Base-by-base conservation (phyloP, 2,113 vertebrate species). In the Maccullochella peelii region DNA sequence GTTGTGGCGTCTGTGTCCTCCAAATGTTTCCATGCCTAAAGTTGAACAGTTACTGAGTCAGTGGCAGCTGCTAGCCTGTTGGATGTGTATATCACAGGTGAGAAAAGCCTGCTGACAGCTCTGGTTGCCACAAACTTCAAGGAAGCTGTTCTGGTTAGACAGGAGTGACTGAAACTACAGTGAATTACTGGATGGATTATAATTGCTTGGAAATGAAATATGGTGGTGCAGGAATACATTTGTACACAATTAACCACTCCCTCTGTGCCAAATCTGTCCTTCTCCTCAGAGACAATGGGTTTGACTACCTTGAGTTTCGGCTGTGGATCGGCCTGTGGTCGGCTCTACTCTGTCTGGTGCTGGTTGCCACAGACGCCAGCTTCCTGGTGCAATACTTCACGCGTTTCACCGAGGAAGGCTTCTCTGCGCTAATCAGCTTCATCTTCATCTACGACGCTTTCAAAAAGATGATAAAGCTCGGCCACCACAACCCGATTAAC, bases 251-350 rank as follows among this genome's bases (percentile, higher is more conserved):
- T 23, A 58, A 33, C 58, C 23, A 2, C 23, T 50, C 30, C 1
- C 25, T 63, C 23, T 12, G 21, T 68, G 21, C 44, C 55, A 25
- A 27, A 16, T 61, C 8, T 55, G 2, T 52, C 12, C n/a, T 15
- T 5, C 21, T 91, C 66, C 57, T n/a, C 94, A 99, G 98, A 93
- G 98, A 99, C 86, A 95, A 99, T 12, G 14, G 0, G 1, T 97
- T 99, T 49, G 96, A 99, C 94, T 99, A 99, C 88, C 94, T 99
- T 77, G 98, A 99, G 93, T 99, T 99, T 79, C 97, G 98, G 27
- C 95, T 99, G 84, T 99, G 98, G 98, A 99, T 99, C 0, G 98
- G 98, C 74, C 93, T 99, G 86, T 99, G 98, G 98, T 98, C 98
- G 1, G 97, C 89, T 1, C 85, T 97, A 18, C 87, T 98, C 89